Percentiles rank a stretch among this genome's conserved stretches.
Evolutionary conservation across 2,797 vertebrate genomes (phyloP).

Genomic region (Enteromius paludinosus): DNA sequence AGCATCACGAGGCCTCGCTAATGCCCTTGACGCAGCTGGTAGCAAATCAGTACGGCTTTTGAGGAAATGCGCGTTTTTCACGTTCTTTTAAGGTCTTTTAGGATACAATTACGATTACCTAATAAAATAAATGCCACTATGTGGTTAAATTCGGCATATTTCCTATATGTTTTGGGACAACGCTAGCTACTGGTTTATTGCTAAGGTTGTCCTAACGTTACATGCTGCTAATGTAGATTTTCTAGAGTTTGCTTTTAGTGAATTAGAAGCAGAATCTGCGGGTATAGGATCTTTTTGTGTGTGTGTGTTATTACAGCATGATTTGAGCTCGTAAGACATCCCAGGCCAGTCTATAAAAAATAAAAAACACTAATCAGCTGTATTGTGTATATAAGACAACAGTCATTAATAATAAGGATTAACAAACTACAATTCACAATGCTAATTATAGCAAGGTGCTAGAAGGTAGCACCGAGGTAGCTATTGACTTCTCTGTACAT

Average conservation of each 20-base stretch:
- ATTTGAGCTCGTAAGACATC: neutral
- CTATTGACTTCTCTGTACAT: neutral
- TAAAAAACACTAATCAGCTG: too few species aligned
- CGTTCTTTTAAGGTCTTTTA: too few species aligned
- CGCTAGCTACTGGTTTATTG: neutral
- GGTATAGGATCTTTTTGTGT: neutral
- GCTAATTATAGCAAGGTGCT: too few species aligned
- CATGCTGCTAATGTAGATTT: neutral
- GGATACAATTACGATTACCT: neutral
- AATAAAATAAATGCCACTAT: neutral
- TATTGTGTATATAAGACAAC: neutral
- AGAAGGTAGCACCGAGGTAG: too few species aligned
- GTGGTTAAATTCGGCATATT: fast-evolving
- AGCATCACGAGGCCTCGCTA: neutral
- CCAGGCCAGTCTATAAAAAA: neutral
- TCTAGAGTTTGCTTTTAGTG: neutral
- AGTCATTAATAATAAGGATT: too few species aligned
- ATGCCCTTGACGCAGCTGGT: constrained; percentile 20
- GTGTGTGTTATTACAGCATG: neutral
- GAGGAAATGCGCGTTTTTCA: neutral
- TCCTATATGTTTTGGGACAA: neutral
- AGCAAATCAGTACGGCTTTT: neutral
- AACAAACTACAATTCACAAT: neutral
- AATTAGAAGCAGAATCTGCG: neutral
- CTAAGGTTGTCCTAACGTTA: neutral